A percentile compares a stretch with the other conserved stretches of the same genome.
These are phyloP conservation scores for Neodon shergylaensis DNA, from an alignment of 2,113 vertebrate genomes.

Conservation along the genomic window DNA sequence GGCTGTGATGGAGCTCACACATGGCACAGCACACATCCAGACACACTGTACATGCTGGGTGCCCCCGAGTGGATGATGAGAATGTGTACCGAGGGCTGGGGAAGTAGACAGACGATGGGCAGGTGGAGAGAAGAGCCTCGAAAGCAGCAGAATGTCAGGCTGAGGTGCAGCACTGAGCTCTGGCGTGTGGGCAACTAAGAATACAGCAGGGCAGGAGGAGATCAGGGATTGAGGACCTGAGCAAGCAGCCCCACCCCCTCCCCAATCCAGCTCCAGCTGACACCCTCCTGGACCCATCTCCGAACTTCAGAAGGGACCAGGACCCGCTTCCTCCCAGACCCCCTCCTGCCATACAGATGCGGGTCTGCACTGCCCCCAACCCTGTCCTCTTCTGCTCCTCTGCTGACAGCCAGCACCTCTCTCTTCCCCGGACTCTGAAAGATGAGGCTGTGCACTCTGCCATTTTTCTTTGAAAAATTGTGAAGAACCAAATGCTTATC, in stretches of 20 bases:
- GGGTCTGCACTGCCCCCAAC: too few species aligned
- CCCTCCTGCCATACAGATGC: neutral
- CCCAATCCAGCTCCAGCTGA: neutral
- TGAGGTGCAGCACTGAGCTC: neutral
- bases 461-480: slow-evolving; percentile 31
- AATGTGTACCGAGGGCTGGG: neutral
- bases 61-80: neutral
- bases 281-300: neutral
- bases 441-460: slow-evolving; percentile 36
- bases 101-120: accelerated
- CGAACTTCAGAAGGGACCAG: neutral
- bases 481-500: slow-evolving; percentile 55
- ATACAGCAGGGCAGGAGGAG: neutral
- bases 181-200: neutral
- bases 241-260: neutral
- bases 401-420: too few species aligned
- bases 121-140: neutral
- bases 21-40: neutral
- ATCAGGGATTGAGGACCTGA: accelerated
- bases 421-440: slow-evolving; percentile 7
- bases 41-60: neutral
- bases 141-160: neutral
- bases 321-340: accelerated
- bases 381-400: accelerated
- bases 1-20: neutral